Evolutionary conservation across 2,888 invertebrate genomes (phyloP).

Genomic region (Nephrotoma flavescens): DNA sequence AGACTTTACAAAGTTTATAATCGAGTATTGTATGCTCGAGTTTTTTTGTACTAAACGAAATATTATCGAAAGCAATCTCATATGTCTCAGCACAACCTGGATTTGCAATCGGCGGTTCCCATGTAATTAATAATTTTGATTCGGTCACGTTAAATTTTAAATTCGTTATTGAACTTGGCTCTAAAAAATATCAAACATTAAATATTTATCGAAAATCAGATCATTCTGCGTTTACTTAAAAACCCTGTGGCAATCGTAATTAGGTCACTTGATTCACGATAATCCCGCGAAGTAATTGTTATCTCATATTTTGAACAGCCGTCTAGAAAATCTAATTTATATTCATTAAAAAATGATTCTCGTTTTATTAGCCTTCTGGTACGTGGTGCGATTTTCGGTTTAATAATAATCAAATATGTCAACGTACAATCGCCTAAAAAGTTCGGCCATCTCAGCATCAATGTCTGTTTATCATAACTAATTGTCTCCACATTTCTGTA

Average conservation of each 20-base stretch:
- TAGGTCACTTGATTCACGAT: not conserved
- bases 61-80: not conserved
- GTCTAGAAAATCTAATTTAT: not conserved
- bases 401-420: not conserved
- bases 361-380: not conserved
- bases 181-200: not conserved
- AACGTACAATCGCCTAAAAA: not conserved
- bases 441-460: not conserved
- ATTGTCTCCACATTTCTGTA: not conserved
- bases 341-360: not conserved
- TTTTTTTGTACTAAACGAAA: not conserved
- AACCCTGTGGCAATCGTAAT: not conserved
- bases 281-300: not conserved
- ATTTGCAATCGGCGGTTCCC: not conserved
- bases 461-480: not conserved
- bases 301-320: not conserved
- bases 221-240: not conserved
- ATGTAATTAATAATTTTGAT: not conserved
- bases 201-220: not conserved
- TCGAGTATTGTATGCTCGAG: not conserved
- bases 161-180: not conserved
- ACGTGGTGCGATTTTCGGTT: not conserved
- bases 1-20: not conserved
- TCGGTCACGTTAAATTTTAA: not conserved
- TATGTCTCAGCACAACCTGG: not conserved